A percentile compares a stretch with the other conserved stretches of the same genome.
phyloP scores from a whole-genome alignment of 2,797 vertebrate genomes.

The Sphenodon punctatus region DNA sequence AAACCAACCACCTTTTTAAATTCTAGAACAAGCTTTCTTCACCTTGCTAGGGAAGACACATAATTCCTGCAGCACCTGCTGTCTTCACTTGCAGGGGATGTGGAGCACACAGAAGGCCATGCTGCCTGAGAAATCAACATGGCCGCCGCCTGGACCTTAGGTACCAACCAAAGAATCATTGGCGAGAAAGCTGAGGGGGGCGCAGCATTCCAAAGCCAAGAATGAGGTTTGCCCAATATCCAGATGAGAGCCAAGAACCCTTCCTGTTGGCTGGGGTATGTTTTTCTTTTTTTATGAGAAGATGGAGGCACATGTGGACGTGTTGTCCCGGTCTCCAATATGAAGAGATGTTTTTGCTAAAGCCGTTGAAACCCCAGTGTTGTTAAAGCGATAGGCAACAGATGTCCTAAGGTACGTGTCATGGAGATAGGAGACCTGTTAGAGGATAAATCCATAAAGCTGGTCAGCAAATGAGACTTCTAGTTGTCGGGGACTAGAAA shows the following conservation, averaged over 20 bases:
- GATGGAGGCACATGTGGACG: neutral
- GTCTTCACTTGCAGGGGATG: neutral
- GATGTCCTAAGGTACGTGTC: neutral
- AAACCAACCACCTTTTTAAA: neutral
- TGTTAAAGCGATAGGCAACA: neutral
- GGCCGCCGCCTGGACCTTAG: neutral
- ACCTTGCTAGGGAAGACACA: neutral
- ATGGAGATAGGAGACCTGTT: neutral
- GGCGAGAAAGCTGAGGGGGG: too few species aligned
- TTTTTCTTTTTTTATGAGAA: neutral
- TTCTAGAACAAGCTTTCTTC: neutral
- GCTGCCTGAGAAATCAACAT: neutral
- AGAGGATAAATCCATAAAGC: too few species aligned
- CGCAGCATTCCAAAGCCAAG: neutral
- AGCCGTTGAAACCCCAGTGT: neutral
- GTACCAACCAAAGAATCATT: neutral
- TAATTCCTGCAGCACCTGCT: neutral
- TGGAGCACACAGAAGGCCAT: neutral
- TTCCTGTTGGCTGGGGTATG: neutral
- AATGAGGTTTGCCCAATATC: neutral
- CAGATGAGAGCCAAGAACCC: neutral
- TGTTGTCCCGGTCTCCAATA: neutral
- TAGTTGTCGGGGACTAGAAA: too few species aligned
- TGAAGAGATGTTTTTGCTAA: neutral
- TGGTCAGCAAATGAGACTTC: too few species aligned